Evolutionary conservation across 2,888 invertebrate species (phyloP).

Genomic region (Agrilus mali): DNA sequence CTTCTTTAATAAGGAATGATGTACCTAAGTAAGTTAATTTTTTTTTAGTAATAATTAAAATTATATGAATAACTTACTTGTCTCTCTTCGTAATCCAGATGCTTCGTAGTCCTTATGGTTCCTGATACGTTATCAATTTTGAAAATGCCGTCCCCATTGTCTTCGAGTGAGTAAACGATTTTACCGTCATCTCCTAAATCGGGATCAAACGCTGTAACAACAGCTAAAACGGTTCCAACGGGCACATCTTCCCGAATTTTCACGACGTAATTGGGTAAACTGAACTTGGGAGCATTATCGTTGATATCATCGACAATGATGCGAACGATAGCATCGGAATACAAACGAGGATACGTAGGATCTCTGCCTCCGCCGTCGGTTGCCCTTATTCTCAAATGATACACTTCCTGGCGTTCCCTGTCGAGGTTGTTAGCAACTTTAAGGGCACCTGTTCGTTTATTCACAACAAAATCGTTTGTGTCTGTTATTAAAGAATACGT

Average conservation of each 20-base stretch:
- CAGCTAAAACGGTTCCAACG: conserved; percentile 72
- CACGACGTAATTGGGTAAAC: conserved; percentile 58
- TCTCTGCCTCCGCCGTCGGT: conserved; percentile 55
- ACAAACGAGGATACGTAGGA: conserved; percentile 45
- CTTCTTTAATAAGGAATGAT: no score
- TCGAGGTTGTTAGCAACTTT: conserved; percentile 66
- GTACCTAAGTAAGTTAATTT: no score
- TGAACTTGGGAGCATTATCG: conserved; percentile 77
- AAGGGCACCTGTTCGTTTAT: conserved; percentile 63
- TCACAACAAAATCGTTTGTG: conserved; percentile 66
- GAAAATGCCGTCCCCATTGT: conserved; percentile 60
- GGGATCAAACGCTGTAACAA: conserved; percentile 71
- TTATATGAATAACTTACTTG: conserved; percentile 36
- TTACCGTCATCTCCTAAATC: conserved; percentile 75
- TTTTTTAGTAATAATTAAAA: no score
- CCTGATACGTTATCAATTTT: conserved; percentile 77
- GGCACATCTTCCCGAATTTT: conserved; percentile 88
- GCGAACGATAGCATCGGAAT: conserved; percentile 71
- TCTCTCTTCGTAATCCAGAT: conserved; percentile 78
- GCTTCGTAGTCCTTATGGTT: conserved; percentile 64
- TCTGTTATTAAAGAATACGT: conserved; percentile 62
- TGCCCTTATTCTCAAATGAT: conserved; percentile 68
- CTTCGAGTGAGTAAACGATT: conserved; percentile 67
- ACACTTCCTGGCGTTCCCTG: conserved; percentile 70
- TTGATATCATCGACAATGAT: conserved; percentile 82